Conservation (phyloP, 2,888 invertebrate genomes). For the Acanthoscelides obtectus region DNA sequence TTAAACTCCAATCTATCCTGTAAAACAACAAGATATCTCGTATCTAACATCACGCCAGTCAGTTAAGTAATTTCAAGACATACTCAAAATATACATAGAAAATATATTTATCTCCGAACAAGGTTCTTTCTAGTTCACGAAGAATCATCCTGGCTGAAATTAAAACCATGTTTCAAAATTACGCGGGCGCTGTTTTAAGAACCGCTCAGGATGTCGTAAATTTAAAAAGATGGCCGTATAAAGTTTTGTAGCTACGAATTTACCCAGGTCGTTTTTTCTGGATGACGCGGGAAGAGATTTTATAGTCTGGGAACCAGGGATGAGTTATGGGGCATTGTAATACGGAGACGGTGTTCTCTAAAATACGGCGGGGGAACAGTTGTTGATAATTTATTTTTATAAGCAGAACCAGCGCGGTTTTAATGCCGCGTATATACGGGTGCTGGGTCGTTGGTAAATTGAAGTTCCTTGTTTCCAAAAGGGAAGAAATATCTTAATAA, state of each 20-base stretch:
- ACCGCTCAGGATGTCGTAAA: slow-evolving; percentile 46
- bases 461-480: background rate
- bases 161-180: slow-evolving; percentile 49
- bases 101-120: no score
- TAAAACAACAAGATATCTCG: no score
- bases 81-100: no score
- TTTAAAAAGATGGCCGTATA: slow-evolving; percentile 47
- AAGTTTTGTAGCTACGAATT: slow-evolving; percentile 42
- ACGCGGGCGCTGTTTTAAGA: slow-evolving; percentile 47
- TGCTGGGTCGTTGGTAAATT: background rate
- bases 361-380: background rate
- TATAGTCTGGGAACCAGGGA: background rate
- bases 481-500: no score
- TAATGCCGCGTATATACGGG: background rate
- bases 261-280: slow-evolving; percentile 30
- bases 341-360: background rate
- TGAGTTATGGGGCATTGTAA: background rate
- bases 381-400: background rate
- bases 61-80: no score
- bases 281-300: slow-evolving; percentile 2
- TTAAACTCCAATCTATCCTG: no score
- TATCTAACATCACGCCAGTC: no score
- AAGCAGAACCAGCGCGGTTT: background rate
- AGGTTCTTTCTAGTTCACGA: background rate
- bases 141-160: slow-evolving; percentile 41